phyloP scores from a whole-genome alignment of 2,113 vertebrate species.

The Puffinus mauretanicus region DNA sequence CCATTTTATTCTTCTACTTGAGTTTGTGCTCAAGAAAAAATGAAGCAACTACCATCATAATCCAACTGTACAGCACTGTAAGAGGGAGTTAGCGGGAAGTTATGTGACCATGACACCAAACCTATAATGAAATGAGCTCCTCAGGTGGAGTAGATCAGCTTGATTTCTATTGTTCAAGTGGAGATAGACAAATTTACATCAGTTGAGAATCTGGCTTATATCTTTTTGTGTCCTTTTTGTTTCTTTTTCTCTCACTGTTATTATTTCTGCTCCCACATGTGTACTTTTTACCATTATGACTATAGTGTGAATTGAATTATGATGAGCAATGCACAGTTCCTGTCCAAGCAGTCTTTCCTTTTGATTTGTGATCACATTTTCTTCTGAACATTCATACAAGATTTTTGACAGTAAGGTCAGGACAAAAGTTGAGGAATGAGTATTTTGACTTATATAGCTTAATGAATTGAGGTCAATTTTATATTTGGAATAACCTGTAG shows the following conservation, averaged over 20 bases:
- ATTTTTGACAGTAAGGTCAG: slow-evolving; percentile 9
- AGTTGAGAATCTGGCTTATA: not conserved
- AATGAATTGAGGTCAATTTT: slow-evolving; percentile 31
- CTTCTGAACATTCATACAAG: not conserved
- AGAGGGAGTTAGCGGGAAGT: not conserved
- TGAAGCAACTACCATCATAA: not conserved
- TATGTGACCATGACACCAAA: not conserved
- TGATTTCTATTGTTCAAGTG: not conserved
- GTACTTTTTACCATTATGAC: not conserved
- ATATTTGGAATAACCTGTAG: not conserved
- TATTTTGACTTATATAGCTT: not conserved
- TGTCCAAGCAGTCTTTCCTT: not conserved
- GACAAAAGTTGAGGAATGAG: slow-evolving; percentile 13
- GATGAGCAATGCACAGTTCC: not conserved
- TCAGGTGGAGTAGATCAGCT: not conserved
- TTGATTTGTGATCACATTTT: not conserved
- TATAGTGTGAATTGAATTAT: not conserved
- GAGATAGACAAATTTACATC: not conserved
- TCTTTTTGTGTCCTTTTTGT: not conserved
- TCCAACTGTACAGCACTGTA: not conserved
- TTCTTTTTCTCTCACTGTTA: not conserved
- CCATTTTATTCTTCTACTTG: not conserved
- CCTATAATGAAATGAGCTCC: not conserved
- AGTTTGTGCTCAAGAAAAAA: not conserved
- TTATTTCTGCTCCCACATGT: not conserved